phyloP scores from a whole-genome alignment of 2,888 invertebrate species.

The Epinotia bilunana region DNA sequence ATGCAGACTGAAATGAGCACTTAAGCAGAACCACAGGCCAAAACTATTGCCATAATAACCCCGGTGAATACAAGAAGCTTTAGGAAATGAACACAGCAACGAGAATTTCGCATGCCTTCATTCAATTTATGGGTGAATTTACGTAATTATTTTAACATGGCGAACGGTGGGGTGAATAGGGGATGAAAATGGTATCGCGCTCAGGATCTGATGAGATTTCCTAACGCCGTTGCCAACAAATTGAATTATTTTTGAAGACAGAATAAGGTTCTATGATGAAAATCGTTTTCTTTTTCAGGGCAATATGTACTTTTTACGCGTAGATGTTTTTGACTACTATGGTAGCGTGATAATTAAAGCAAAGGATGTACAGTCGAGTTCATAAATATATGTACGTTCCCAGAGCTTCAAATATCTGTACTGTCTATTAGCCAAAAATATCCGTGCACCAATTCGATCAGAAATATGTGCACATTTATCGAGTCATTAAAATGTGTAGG shows the following conservation, averaged over 20 bases:
- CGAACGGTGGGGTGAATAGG: conserved; percentile 13
- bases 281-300: neutral
- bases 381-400: no score
- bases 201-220: conserved; percentile 26
- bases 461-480: no score
- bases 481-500: no score
- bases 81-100: conserved; percentile 35
- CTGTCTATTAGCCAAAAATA: no score
- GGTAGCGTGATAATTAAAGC: no score
- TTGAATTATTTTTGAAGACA: conserved; percentile 7
- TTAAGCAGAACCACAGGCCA: conserved; percentile 5
- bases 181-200: conserved; percentile 15
- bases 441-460: no score
- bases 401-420: no score
- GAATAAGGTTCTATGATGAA: neutral
- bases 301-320: no score
- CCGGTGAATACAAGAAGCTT: conserved; percentile 26
- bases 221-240: neutral
- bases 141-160: conserved; percentile 39
- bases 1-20: neutral
- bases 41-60: conserved; percentile 25
- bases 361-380: no score
- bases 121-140: conserved; percentile 39
- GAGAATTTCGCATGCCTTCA: conserved; percentile 36
- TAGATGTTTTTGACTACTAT: no score